Base-by-base conservation (phyloP, 2,888 invertebrate genomes). In the Platerodrilus igneus region DNA sequence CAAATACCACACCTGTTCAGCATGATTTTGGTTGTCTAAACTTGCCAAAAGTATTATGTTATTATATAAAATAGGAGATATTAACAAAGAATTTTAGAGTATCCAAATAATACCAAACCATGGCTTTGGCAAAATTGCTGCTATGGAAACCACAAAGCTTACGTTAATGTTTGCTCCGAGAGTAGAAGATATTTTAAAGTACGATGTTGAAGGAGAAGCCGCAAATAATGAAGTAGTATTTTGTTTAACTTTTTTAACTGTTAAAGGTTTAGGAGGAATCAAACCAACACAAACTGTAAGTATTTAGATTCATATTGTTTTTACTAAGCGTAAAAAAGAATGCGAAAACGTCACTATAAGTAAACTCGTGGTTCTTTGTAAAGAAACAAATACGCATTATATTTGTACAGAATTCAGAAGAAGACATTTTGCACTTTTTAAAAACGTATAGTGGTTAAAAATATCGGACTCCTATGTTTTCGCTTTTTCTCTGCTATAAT, bases 1-100 rank as follows among this genome's bases (percentile, higher is more conserved):
- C 41, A 4, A 60, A 59, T 36, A 27, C 29, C 3, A 49, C 56
- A 1, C 31, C 41, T 9, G 48, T 50, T 7, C 35, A 41, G 4
- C 58, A 58, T 23, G 49, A 55, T 25, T 58, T 45, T 30, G 57
- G 53, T 3, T 60, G 59, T 29, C 13, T 50, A 6, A 47, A 56
- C 41, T 37, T 59, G 15, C 60, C 59, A 4, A 21, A 36, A 39
- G 60, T 60, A 43, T 42, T 10, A 19, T 2, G n/a, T n/a, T n/a
- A n/a, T 33, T 25, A 18, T 3, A 10, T n/a, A 8, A 1, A 9
- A 28, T 28, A 17, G 1, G 18, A 17, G 0, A 6, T 28, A 10
- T 17, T 18, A 17, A 29, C 18, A 17, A 9, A 8, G 17, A 13
- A 11, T 36, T 46, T 39, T 26, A 59, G 58, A 50, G 38, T 22